Base-by-base conservation (phyloP, 2,888 invertebrate genomes). In the Xanthorhoe spadicearia region DNA sequence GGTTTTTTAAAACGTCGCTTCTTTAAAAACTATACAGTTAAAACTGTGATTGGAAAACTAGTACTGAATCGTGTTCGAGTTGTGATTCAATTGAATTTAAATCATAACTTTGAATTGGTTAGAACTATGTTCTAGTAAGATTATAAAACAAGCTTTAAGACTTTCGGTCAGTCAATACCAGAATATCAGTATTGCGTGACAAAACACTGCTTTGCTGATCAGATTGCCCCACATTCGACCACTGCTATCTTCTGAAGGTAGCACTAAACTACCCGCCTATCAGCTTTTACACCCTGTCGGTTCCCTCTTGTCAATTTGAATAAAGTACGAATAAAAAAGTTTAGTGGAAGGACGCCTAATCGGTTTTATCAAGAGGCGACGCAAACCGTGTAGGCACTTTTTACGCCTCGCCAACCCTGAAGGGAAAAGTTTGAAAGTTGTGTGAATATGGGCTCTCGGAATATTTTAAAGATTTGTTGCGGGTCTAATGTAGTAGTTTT, bases 261-360 rank as follows among this genome's bases (percentile, higher is more conserved):
- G 70, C 77, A 84, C 82, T 86, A 85, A 87, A 89, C 82, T 83
- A 82, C 79, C 77, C 69, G 77, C 82, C 83, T 88, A 86, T 88
- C 88, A 79, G 85, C 77, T 76, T 81, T 88, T 85, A 87, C 87
- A 83, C 83, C 76, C 87, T 81, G 82, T 78, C 83, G 81, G 81
- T 78, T 83, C 76, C 75, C 77, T 82, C 78, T 74, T 80, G 83
- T 84, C 87, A 80, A 86, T 87, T 88, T 87, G 83, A 88, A 88
- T 88, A 88, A 88, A 85, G 81, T 81, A 77, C 78, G 78, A 85
- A 83, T 86, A 86, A 87, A 86, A 82, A 87, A 83, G 81, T 84
- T 80, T 83, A 82, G 82, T 82, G 79, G 83, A 82, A 82, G 84
- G 82, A 79, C 78, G 77, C 77, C 81, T 86, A 85, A 85, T 84